Evolutionary conservation across 2,797 vertebrate genomes (phyloP).

Genomic region (Poeciliopsis presidionis): DNA sequence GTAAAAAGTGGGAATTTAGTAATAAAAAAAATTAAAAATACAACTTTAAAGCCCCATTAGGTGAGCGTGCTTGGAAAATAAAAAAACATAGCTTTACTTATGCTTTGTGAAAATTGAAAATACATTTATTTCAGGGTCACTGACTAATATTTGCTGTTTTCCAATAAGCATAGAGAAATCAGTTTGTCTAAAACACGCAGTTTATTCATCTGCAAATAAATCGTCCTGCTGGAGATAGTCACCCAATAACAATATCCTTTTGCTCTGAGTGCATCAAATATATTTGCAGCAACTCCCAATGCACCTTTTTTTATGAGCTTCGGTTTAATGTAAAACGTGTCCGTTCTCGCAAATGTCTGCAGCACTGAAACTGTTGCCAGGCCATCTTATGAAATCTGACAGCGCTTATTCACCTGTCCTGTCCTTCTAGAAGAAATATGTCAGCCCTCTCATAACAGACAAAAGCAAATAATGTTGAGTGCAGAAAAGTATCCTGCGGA

Average conservation of each 20-base stretch:
- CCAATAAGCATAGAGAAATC: not conserved
- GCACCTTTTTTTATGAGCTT: conserved; percentile 3
- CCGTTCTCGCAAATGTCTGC: not conserved
- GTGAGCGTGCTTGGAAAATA: conserved; percentile 24
- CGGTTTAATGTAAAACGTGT: conserved; percentile 8
- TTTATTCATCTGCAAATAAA: conserved; percentile 9
- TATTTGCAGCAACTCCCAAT: not conserved
- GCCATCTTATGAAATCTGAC: conserved; percentile 36
- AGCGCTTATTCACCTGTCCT: conserved; percentile 29
- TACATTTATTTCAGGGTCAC: not conserved
- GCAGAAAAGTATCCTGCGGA: conserved; percentile 7
- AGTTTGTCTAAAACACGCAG: not conserved
- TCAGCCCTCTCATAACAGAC: conserved; percentile 42
- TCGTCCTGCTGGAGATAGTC: too few relatives aligned
- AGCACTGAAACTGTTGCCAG: conserved; percentile 12
- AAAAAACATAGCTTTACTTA: conserved; percentile 13
- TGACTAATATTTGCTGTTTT: not conserved
- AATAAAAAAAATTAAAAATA: not conserved
- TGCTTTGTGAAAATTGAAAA: conserved; percentile 11
- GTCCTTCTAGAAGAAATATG: conserved; percentile 24
- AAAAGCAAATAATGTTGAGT: conserved; percentile 7
- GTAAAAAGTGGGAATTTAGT: not conserved
- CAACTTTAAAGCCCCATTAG: not conserved
- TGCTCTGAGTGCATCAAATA: conserved; percentile 5
- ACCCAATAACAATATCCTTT: not conserved